Evolutionary conservation across 2,888 invertebrate species (phyloP).

Genomic region (Clitarchus hookeri): DNA sequence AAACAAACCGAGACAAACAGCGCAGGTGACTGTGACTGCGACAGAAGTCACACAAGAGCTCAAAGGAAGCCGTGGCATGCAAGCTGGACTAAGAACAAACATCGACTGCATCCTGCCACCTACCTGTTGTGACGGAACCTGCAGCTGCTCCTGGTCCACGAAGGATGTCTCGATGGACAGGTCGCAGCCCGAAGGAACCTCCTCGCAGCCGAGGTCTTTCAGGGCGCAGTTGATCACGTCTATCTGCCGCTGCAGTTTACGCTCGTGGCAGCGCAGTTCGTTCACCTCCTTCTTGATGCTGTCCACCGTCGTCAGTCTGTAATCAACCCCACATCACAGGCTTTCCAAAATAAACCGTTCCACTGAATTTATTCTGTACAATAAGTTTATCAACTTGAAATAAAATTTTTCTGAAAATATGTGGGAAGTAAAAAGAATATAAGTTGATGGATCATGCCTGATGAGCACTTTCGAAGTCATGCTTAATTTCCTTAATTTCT

Average conservation of each 20-base stretch:
- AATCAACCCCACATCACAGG: not conserved
- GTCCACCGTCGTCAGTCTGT: not conserved
- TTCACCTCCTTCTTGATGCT: constrained; percentile 66
- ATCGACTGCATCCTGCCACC: not conserved
- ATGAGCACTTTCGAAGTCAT: no score
- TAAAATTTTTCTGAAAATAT: no score
- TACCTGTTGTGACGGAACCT: constrained; percentile 23
- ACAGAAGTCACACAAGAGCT: not conserved
- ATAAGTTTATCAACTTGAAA: no score
- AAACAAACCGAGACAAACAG: no score
- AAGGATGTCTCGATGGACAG: constrained; percentile 60
- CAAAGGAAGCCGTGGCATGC: not conserved
- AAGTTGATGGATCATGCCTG: no score
- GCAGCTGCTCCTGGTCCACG: constrained; percentile 47
- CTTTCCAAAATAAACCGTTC: no score
- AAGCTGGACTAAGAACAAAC: not conserved
- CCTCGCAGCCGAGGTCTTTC: constrained; percentile 85
- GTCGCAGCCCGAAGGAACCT: constrained; percentile 84
- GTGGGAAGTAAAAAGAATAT: no score
- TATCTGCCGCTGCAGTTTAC: constrained; percentile 79
- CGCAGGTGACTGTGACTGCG: not conserved
- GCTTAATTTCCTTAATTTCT: no score
- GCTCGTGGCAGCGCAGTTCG: constrained; percentile 80
- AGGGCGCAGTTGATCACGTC: constrained; percentile 85
- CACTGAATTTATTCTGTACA: no score